Base-by-base conservation (phyloP, 2,797 vertebrate genomes). In the Gymnothorax javanicus region DNA sequence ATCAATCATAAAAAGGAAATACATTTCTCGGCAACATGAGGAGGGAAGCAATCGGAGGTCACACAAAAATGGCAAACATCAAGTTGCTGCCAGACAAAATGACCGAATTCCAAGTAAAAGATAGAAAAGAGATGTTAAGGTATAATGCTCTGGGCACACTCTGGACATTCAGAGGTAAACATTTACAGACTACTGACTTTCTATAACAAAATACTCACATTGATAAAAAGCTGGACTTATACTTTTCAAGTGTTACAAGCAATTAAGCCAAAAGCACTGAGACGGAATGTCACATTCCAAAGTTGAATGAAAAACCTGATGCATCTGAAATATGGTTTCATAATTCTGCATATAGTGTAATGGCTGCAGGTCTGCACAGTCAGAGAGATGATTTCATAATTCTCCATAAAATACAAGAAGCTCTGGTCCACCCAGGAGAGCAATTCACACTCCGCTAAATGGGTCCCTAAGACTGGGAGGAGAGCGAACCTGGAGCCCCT, bases 321-420 rank as follows among this genome's bases (percentile, higher is more conserved):
- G 73, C 50, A 75, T 7, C 58, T 86, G 85, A 86, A 79, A 67
- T 82, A 86, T 67, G 77, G 60, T 52, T 67, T 64, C 77, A 27
- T 60, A 64, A 86, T 86, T 82, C 67, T 77, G 60, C 60, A 64
- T 54, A 64, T 81, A 60, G 50, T 52, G 27, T 52, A 60, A 57
- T 20, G 67, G 59, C 50, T 86, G 85, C n/a, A 50, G 85, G 77
- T 52, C 85, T 62, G 85, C 73, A 73, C 58, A 0, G 85, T 2
- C 73, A 79, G 85, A 86, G 85, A 54, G 81, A 86, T n/a, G 57
- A 52, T 57, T 59, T 86, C 73, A 86, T 86, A 86, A 86, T 81
- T 86, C 73, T 43, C 73, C 85, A 64, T 86, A 81, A 86, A 86
- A 25, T 50, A 54, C 73, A 25, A 13, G 58, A 50, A 79, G n/a